phyloP scores from a whole-genome alignment of 37 sponge, comb jelly and placozoan genomes.

The Oscarella lobularis region DNA sequence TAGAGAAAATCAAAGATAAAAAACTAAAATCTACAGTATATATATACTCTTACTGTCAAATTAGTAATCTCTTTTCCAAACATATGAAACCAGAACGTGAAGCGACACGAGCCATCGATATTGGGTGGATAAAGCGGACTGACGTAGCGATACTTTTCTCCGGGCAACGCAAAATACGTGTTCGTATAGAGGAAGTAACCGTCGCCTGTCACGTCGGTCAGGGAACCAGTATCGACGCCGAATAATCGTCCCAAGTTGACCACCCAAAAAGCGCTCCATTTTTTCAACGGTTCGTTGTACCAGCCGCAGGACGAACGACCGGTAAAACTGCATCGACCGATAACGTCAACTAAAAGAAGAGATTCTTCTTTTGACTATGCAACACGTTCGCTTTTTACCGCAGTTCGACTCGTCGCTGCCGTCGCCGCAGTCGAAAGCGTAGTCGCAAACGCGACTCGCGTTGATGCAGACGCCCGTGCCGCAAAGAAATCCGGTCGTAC shows the following conservation, averaged over 20 bases:
- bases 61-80: neutral
- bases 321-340: neutral
- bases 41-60: neutral
- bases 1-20: neutral
- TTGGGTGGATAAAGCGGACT: neutral
- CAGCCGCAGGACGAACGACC: neutral
- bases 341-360: neutral
- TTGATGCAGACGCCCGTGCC: neutral
- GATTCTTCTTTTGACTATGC: too few relatives aligned
- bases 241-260: neutral
- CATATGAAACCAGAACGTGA: neutral
- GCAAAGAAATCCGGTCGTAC: too few relatives aligned
- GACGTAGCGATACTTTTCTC: neutral
- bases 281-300: neutral
- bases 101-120: neutral
- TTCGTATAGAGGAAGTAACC: neutral
- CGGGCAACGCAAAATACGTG: neutral
- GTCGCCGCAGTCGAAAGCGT: neutral
- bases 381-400: neutral
- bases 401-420: neutral
- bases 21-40: too few relatives aligned
- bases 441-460: neutral
- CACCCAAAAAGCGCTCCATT: neutral
- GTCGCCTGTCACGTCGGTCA: neutral
- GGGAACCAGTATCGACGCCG: neutral